Base-by-base conservation (phyloP, 2,888 invertebrate species). In the Agrilus cyanescens region DNA sequence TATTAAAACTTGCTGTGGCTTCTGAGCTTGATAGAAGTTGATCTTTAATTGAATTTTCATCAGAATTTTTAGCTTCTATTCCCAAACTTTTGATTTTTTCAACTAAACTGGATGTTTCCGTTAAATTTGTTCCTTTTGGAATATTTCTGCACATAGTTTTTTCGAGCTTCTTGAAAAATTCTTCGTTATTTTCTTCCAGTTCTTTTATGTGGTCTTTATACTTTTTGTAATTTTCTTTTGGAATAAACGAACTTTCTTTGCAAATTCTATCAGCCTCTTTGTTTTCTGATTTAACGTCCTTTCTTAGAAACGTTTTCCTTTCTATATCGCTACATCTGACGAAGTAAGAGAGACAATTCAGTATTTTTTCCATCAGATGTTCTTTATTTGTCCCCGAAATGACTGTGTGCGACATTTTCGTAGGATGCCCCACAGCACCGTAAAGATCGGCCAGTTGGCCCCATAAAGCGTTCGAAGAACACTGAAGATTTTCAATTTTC, bases 381-480 rank as follows among this genome's bases (percentile, higher is more conserved):
- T 73, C 68, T 59, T 83, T 78, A 40, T 74, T 73, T 6, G 73
- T 64, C 25, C 85, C 85, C 25, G 82, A 78, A 50, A 94, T 75
- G 40, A 94, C 76, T 4, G 93, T 91, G 48, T 83, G 78, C 0
- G 87, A 79, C 31, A 85, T 70, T 61, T 82, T 79, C 0, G 81
- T 73, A 0, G 89, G 88, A 62, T 75, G 76, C 2, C 87, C 90
- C 34, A 87, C 75, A 40, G 83, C 84, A n/a, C 89, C 93, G 60
- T 83, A 85, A 18, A 93, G 69, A 61, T 93, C 90, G 29, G 82
- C 78, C 48, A 93, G 72, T 58, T 94, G 93, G 0, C 87, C 87
- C 91, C 91, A 90, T 1, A 91, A 65, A 0, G 89, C 88, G 67
- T 91, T 93, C 65, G 88, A 90, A 0, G 88, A 84, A 12, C 51